Percentiles rank a stretch among this genome's conserved stretches.
phyloP scores from a whole-genome alignment of 53 echinoderm and acorn worm species.

The Luidia sarsii region DNA sequence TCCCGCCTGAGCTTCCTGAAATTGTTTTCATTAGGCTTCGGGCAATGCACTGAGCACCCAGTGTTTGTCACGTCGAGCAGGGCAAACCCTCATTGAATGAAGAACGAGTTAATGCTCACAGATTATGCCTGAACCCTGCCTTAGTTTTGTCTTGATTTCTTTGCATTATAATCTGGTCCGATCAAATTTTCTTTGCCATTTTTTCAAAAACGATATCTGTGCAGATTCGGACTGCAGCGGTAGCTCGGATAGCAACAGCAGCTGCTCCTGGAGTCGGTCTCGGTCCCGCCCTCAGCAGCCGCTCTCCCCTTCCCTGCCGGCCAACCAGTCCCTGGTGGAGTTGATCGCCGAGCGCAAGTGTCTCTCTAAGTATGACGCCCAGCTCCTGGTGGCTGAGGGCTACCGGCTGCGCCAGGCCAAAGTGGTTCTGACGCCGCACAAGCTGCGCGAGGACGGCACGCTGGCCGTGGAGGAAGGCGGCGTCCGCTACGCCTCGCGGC shows the following conservation, averaged over 20 bases:
- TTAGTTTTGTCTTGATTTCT: too few relatives aligned
- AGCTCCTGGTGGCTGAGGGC: slow-evolving; percentile 88
- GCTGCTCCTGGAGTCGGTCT: slow-evolving; percentile 32
- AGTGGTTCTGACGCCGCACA: slow-evolving; percentile 70
- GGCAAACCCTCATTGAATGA: too few relatives aligned
- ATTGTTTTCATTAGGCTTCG: too few relatives aligned
- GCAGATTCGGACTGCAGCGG: slow-evolving; percentile 47
- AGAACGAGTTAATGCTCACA: too few relatives aligned
- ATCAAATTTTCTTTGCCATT: too few relatives aligned
- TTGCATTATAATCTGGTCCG: too few relatives aligned
- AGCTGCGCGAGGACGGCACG: slow-evolving; percentile 64
- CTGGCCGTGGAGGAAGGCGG: slow-evolving; percentile 52
- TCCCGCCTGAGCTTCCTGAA: too few relatives aligned
- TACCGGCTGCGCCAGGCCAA: slow-evolving; percentile 82
- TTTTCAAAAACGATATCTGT: too few relatives aligned
- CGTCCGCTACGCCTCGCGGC: slow-evolving; percentile 20
- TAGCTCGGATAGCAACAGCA: slow-evolving; percentile 12
- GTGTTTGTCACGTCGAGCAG: too few relatives aligned
- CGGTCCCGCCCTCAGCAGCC: slow-evolving; percentile 48
- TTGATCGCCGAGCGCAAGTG: slow-evolving; percentile 84
- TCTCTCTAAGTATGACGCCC: slow-evolving; percentile 83
- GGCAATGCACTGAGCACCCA: too few relatives aligned
- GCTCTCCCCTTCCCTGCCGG: slow-evolving; percentile 64
- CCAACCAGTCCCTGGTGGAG: slow-evolving; percentile 82
- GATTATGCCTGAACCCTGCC: too few relatives aligned